Conservation (phyloP, 2,888 invertebrate species). For the Acrobasis consociella region DNA sequence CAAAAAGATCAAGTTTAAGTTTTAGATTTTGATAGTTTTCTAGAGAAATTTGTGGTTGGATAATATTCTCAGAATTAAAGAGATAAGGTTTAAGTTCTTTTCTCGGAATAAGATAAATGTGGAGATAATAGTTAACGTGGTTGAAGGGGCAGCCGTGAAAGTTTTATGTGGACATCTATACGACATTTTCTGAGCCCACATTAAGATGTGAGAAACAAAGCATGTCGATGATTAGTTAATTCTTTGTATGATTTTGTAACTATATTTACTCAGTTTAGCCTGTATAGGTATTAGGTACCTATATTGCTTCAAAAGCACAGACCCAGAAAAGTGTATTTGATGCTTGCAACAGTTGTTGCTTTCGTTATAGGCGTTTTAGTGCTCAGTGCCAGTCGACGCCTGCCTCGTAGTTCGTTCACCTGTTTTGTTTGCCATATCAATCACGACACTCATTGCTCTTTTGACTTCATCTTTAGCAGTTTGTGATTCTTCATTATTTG, state of each 20-base stretch:
- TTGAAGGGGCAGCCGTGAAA: conserved; percentile 54
- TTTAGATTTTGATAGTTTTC: conserved; percentile 22
- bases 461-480: conserved; percentile 26
- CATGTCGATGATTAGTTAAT: not conserved
- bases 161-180: conserved; percentile 44
- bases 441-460: conserved; percentile 44
- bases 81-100: conserved; percentile 66
- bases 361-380: conserved; percentile 59
- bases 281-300: conserved; percentile 49
- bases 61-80: conserved; percentile 58
- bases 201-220: not conserved
- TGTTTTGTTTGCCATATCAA: conserved; percentile 48
- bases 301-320: conserved; percentile 51
- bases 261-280: conserved; percentile 56
- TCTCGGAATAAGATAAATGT: conserved; percentile 72
- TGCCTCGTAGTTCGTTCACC: conserved; percentile 59
- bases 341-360: conserved; percentile 60
- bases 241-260: conserved; percentile 16
- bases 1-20: not conserved
- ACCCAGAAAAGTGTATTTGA: too few species aligned
- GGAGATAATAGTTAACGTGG: conserved; percentile 57
- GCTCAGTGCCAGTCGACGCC: conserved; percentile 55
- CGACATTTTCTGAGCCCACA: conserved; percentile 31
- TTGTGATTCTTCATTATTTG: conserved; percentile 22
- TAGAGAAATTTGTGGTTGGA: conserved; percentile 37